Percentiles rank a stretch among this genome's conserved stretches.
Conservation (phyloP, 2,888 invertebrate species). For the Nebria brevicollis region DNA sequence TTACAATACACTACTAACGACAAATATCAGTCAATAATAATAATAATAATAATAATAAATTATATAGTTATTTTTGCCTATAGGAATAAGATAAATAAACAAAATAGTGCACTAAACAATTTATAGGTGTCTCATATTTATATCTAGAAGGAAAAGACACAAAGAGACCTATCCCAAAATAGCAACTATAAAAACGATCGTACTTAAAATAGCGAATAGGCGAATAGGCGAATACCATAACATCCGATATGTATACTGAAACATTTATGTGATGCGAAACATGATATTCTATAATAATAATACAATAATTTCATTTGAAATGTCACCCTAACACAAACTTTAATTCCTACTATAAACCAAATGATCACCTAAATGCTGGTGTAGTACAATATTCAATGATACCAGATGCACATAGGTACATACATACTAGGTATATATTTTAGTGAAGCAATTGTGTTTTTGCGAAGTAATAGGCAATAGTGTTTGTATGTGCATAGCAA, state of each 20-base stretch:
- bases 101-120: no score
- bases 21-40: no score
- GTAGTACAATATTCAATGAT: no score
- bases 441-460: constrained; percentile 19
- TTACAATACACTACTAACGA: no score
- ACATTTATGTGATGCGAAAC: neutral
- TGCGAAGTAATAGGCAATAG: neutral
- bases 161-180: neutral
- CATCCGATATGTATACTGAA: neutral
- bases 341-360: no score
- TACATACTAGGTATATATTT: neutral
- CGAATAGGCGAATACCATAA: neutral
- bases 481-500: neutral
- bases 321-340: no score
- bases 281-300: neutral
- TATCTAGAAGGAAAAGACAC: neutral
- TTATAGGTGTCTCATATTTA: neutral
- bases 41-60: no score
- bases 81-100: no score
- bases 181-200: neutral
- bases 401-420: no score
- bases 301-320: no score
- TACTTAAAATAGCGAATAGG: neutral
- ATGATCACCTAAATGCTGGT: no score
- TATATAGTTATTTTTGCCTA: no score